Evolutionary conservation across 2,797 vertebrate species (phyloP).

Genomic region (Tiaroga cobitis): DNA sequence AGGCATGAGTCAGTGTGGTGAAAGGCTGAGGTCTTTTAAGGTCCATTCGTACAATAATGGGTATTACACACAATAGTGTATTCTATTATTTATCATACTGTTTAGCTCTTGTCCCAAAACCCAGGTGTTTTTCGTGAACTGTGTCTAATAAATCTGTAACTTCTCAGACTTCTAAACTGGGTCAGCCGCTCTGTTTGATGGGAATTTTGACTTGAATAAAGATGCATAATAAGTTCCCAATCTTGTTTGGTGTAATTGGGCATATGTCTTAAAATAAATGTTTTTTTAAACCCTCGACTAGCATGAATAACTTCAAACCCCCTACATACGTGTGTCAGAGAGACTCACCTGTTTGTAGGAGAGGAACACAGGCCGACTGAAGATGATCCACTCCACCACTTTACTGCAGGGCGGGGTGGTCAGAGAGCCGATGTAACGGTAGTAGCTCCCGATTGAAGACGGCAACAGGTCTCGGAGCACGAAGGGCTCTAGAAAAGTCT

Average conservation of each 20-base stretch:
- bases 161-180: conserved; percentile 26
- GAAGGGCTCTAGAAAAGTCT: conserved; percentile 96
- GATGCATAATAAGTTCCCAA: not conserved
- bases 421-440: conserved; percentile 92
- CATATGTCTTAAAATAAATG: not conserved
- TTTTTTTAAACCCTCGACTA: not conserved
- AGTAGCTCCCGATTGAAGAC: conserved; percentile 87
- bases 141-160: not conserved
- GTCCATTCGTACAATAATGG: conserved; percentile 4
- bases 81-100: not conserved
- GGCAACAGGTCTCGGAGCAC: conserved; percentile 91
- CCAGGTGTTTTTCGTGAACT: not conserved
- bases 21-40: not conserved
- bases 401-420: conserved; percentile 96
- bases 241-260: not conserved
- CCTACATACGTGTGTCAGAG: not conserved
- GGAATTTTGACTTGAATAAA: not conserved
- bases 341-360: conserved; percentile 91
- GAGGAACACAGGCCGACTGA: conserved; percentile 89
- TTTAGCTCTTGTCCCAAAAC: not conserved
- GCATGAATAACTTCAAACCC: not conserved
- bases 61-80: not conserved
- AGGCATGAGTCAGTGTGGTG: not conserved
- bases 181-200: not conserved
- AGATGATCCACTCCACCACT: conserved; percentile 96